Evolutionary conservation across 2,888 invertebrate genomes (phyloP), one percentile per base, ranked within the genome.

Genomic region (Tineola bisselliella): DNA sequence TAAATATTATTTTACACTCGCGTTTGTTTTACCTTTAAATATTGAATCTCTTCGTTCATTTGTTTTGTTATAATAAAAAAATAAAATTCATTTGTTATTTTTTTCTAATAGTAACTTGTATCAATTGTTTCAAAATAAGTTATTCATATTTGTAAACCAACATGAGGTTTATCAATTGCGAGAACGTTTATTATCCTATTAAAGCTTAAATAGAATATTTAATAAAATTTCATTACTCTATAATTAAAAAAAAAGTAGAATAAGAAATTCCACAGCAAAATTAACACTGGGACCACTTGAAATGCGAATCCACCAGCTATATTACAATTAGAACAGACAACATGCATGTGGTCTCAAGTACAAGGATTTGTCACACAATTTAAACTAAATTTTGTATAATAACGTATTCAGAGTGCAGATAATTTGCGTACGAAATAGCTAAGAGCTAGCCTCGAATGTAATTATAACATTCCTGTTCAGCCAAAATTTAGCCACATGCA

Each of bases 381-480:
- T 58, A 58, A 58, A 12, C 58, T 58, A 58, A 56, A 56, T 48
- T 58, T 33, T 33, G n/a, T 33, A 30, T 58, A 58, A 58, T 58
- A 58, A 58, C 58, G 58, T 58, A 58, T 58, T 58, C 58, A 58
- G 15, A 13, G 33, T 33, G 58, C 33, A 58, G 58, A 58, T 58
- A 58, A 58, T 58, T 58, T 33, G 58, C 58, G 58, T 15, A 11
- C 33, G 30, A 33, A 30, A 58, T 59, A 59, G 59, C 52, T 30
- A 61, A 38, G 44, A 13, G 60, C 48, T 30, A 48, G 44, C 57
- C 48, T 25, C 33, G 33, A 61, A 61, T 61, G 62, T 44, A 62
- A 62, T 62, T 62, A 62, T 30, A 62, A 61, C 61, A 62, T 62
- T 56, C 62, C 61, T 3, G 13, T 13, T n/a, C 33, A 59, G 44